These are phyloP conservation scores for Alectura lathami DNA, from an alignment of 2,113 vertebrate species.

Conservation along the genomic window DNA sequence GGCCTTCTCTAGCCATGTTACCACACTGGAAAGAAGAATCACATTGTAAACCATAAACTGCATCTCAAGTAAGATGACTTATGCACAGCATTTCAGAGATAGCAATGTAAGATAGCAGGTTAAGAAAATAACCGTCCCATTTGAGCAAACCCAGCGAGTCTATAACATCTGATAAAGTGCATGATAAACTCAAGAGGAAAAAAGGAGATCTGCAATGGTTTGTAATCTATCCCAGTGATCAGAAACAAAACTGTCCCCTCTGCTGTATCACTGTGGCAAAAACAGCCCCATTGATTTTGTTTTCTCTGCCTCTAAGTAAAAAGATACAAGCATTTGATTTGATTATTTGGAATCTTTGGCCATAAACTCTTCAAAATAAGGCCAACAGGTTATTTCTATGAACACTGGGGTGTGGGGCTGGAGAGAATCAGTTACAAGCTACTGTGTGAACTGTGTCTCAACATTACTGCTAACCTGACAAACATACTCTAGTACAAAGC, in stretches of 20 bases:
- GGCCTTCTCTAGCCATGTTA: constrained; percentile 96
- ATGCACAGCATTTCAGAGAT: background rate
- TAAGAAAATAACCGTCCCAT: constrained; percentile 24
- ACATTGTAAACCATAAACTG: background rate
- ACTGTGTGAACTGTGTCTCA: background rate
- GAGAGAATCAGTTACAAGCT: background rate
- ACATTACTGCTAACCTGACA: background rate
- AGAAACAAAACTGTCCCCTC: background rate
- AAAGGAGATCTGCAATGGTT: background rate
- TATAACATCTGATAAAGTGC: constrained; percentile 22
- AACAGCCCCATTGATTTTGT: background rate
- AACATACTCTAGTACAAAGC: background rate
- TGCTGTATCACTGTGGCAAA: background rate
- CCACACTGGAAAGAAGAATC: constrained; percentile 83
- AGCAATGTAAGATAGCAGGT: background rate
- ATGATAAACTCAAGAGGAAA: background rate
- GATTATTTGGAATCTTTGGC: background rate
- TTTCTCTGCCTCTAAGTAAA: background rate
- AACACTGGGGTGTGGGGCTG: background rate
- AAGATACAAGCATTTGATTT: background rate
- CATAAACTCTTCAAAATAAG: background rate
- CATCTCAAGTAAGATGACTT: background rate
- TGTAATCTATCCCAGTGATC: background rate
- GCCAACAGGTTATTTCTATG: background rate
- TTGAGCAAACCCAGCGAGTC: background rate